Evolutionary conservation across 2,797 vertebrate species (phyloP).

Genomic region (Rhinichthys osculus): DNA sequence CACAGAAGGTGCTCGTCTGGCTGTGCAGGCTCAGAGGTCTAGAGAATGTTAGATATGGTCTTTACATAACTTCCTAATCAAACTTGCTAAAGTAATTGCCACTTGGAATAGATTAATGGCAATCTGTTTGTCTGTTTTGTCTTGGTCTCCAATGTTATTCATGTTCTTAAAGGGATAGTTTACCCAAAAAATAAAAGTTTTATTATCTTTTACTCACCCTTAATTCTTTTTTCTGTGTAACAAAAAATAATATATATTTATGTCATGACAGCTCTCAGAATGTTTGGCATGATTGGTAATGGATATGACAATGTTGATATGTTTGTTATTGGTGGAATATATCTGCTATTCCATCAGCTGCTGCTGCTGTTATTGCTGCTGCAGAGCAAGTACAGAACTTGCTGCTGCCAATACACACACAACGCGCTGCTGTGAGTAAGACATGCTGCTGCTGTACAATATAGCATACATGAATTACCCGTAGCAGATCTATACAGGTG

Average conservation of each 20-base stretch:
- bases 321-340: not conserved
- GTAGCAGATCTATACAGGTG: not conserved
- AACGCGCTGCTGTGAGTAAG: not conserved
- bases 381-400: not conserved
- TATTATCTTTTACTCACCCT: not conserved
- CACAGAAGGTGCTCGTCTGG: conserved; percentile 13
- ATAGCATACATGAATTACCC: not conserved
- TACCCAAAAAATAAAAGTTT: not conserved
- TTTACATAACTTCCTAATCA: conserved; percentile 16
- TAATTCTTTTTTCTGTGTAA: not conserved
- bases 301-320: not conserved
- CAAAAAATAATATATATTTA: not conserved
- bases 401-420: not conserved
- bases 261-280: not conserved
- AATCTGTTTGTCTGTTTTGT: not conserved
- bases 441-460: not conserved
- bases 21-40: not conserved
- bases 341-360: not conserved
- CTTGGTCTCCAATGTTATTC: not conserved
- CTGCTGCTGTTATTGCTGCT: not conserved
- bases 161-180: not conserved
- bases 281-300: not conserved
- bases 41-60: conserved; percentile 1
- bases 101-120: not conserved
- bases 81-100: conserved; percentile 14